These are phyloP conservation scores for Hyperoodon ampullatus DNA, from an alignment of 2,113 vertebrate genomes.

Conservation along the genomic window DNA sequence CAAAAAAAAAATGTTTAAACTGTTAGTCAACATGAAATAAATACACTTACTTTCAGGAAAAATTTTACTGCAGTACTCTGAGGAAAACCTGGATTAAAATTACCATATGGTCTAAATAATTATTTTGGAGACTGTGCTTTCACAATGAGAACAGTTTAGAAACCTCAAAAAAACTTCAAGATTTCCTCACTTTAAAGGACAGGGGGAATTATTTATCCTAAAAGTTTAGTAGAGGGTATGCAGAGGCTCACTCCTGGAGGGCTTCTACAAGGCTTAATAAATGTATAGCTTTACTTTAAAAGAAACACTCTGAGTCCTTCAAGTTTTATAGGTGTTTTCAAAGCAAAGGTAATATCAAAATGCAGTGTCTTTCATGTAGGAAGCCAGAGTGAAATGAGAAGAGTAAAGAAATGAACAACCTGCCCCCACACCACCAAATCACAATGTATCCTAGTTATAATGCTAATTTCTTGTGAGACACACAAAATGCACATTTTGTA, in stretches of 20 bases:
- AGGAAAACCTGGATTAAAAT: slow-evolving; percentile 37
- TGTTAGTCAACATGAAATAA: neutral
- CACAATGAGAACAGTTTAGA: neutral
- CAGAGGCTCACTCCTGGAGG: neutral
- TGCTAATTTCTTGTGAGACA: neutral
- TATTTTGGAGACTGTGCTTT: neutral
- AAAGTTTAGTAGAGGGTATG: neutral
- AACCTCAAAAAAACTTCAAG: neutral
- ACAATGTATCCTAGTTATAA: neutral
- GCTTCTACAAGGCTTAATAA: neutral
- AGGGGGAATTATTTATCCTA: neutral
- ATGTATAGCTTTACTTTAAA: slow-evolving; percentile 23
- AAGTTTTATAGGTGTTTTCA: slow-evolving; percentile 26
- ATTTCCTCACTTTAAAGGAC: neutral
- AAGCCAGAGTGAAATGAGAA: slow-evolving; percentile 30
- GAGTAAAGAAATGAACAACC: neutral
- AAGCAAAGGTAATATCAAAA: slow-evolving; percentile 36
- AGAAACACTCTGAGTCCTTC: neutral
- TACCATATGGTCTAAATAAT: neutral
- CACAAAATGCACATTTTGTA: neutral
- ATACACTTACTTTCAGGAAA: slow-evolving; percentile 27
- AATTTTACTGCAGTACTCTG: neutral
- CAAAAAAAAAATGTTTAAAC: neutral
- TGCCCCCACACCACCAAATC: neutral
- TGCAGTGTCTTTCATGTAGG: neutral